Base-by-base conservation (phyloP, 2,888 invertebrate species). In the Cerastis leucographa region DNA sequence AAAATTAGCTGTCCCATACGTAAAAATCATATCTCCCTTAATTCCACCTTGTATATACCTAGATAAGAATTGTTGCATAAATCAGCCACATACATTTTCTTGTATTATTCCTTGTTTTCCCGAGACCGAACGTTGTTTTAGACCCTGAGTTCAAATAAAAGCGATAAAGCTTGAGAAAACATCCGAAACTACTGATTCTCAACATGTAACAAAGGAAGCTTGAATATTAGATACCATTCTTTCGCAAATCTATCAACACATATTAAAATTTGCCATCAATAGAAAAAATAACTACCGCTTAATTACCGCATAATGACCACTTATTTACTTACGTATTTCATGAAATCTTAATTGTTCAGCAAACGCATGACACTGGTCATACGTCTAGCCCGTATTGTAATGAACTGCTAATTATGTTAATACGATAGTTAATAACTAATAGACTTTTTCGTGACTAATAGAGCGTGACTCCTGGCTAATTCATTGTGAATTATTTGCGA, bases 391-490 rank as follows among this genome's bases (percentile, higher is more conserved):
- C 44, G 35, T 71, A 61, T 62, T 54, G 44, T 82, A 81, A 88
- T 84, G 81, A 85, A 71, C 80, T 79, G 87, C 84, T 90, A 91
- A 90, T 89, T 88, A 85, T 80, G 87, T 86, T 89, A 88, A 89
- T 89, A 81, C 22, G 67, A 51, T 78, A 85, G 84, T 84, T 86
- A 84, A 88, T 87, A 85, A 76, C 44, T 87, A 89, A 89, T 89
- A 85, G 86, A 81, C 77, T 82, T 88, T 91, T 91, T 90, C 92
- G 92, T 90, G 91, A 91, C 91, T 87, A 84, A 89, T 90, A 77
- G 78, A 85, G 86, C 91, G 89, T 90, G 93, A 92, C 88, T 81
- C 46, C 61, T 62, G 64, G 64, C 79, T 78, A 85, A 81, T 74
- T 78, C 79, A 83, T 85, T 86, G 76, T 89, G 76, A 81, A 71